phyloP scores from a whole-genome alignment of 2,888 invertebrate species.

The Tipula unca region DNA sequence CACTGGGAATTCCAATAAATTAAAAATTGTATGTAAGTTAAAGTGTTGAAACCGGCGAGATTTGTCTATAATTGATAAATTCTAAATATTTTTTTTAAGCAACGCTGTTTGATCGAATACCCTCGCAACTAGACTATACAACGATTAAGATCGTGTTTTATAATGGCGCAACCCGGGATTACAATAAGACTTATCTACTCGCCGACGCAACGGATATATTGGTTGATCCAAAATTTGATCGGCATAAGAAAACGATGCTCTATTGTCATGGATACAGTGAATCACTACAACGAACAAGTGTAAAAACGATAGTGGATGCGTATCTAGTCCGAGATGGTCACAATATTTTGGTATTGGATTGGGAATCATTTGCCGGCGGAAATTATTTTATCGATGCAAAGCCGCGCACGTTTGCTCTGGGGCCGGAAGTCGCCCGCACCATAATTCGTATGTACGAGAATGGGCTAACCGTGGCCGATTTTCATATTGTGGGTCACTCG shows the following conservation, averaged over 20 bases:
- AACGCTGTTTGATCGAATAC: background rate
- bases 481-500: slow-evolving; percentile 40
- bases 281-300: slow-evolving; percentile 48
- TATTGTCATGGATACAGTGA: slow-evolving; percentile 54
- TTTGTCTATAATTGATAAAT: too few relatives aligned
- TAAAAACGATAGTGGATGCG: slow-evolving; percentile 42
- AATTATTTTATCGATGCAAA: slow-evolving; percentile 40
- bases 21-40: too few relatives aligned
- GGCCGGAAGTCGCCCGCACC: slow-evolving; percentile 28
- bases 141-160: background rate
- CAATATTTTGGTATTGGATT: slow-evolving; percentile 38
- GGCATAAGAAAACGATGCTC: slow-evolving; percentile 46
- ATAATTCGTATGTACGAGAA: slow-evolving; percentile 34
- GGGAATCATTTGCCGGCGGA: slow-evolving; percentile 39
- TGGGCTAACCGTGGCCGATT: slow-evolving; percentile 32
- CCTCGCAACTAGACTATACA: background rate
- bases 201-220: background rate
- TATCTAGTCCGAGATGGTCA: slow-evolving; percentile 35
- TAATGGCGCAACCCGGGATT: background rate
- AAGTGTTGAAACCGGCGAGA: too few relatives aligned
- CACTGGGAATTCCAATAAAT: too few relatives aligned
- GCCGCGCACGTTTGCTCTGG: slow-evolving; percentile 31
- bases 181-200: background rate
- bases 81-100: too few relatives aligned
- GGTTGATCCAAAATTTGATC: slow-evolving; percentile 31